phyloP scores from a whole-genome alignment of 2,888 invertebrate genomes.

The Cenopis cana region DNA sequence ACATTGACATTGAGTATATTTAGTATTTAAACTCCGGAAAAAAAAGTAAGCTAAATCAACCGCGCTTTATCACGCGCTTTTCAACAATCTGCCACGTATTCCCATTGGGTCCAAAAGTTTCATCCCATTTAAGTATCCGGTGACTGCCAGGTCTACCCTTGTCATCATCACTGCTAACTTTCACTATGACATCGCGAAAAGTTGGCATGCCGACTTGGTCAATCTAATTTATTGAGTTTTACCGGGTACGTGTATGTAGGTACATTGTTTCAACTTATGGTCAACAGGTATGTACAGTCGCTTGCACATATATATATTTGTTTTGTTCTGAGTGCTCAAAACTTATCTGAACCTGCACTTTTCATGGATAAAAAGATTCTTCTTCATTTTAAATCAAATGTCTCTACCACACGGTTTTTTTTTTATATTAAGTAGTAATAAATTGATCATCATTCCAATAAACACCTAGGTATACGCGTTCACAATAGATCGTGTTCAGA shows the following conservation, averaged over 20 bases:
- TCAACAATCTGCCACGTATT: conserved; percentile 20
- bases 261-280: conserved; percentile 1
- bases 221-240: conserved; percentile 43
- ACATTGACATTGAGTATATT: too few species aligned
- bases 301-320: too few species aligned
- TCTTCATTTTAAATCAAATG: too few species aligned
- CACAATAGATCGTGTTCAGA: too few species aligned
- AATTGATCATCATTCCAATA: too few species aligned
- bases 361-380: too few species aligned
- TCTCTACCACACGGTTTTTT: too few species aligned
- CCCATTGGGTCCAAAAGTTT: conserved; percentile 41
- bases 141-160: conserved; percentile 46
- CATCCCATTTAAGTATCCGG: conserved; percentile 41
- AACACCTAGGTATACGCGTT: too few species aligned
- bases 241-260: conserved; percentile 13
- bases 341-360: too few species aligned
- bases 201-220: conserved; percentile 40
- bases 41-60: background rate
- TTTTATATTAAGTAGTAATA: too few species aligned
- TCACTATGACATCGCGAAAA: conserved; percentile 35
- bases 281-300: background rate
- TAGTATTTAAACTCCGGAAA: too few species aligned
- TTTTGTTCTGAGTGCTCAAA: too few species aligned
- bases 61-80: conserved; percentile 17
- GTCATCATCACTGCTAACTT: conserved; percentile 48